Base-by-base conservation (phyloP, 2,888 invertebrate genomes). In the Disparrhopalites patrizii region DNA sequence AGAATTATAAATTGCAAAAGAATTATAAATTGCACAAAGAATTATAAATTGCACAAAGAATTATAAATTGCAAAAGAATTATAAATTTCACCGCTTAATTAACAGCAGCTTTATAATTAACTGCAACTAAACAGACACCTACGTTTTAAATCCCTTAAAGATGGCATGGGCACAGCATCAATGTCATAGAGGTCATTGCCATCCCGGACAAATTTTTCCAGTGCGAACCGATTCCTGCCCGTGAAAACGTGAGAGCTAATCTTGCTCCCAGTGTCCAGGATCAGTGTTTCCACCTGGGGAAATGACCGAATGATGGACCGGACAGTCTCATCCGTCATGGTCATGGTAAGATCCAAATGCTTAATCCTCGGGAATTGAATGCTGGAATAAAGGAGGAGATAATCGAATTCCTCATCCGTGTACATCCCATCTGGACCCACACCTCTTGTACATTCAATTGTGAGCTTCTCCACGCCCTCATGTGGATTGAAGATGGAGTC, bases 401-500 rank as follows among this genome's bases (percentile, higher is more conserved):
- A 62, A 25, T 62, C 62, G n/a, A 62, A 51, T 38, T 62, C 62
- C 13, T 62, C 62, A 23, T 62, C 52, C 3, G 47, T n/a, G 36
- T 62, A 62, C 1, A 18, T 20, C 2, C 43, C 47, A 23, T 51
- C 51, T 7, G n/a, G 28, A 28, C 61, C 61, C 13, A 62, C 27
- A 20, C 62, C 62, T 2, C 20, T 15, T 8, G 62, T 30, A 33
- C 30, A 51, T 51, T 62, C 62, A 5, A 62, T 30, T 13, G 23
- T 20, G 10, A 62, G 20, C 15, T 27, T 31, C 15, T 20, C 15
- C n/a, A 62, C 62, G n/a, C 62, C 62, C 5, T 31, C 31, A 51
- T 62, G 62, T 8, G 62, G 62, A 51, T 43, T 62, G 18, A 33
- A 51, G 18, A 62, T 27, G 4, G 62, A 31, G 18, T 62, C 62